phyloP scores from a whole-genome alignment of 2,797 vertebrate species.

The Gastrophryne carolinensis region DNA sequence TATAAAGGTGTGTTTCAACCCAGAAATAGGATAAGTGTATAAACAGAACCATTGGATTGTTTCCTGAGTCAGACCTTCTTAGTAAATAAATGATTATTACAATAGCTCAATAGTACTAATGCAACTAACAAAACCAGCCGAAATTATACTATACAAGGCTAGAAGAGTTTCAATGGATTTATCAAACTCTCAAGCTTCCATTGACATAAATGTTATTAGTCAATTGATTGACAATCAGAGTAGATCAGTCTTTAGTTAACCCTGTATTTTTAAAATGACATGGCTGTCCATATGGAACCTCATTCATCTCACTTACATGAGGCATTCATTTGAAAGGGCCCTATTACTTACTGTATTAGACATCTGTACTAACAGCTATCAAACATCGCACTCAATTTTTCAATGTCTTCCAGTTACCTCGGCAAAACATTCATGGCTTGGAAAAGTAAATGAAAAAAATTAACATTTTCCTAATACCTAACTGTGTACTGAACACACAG shows the following conservation, averaged over 20 bases:
- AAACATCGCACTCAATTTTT: slow-evolving; percentile 5
- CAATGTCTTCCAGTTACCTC: not conserved
- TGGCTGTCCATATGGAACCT: slow-evolving; percentile 19
- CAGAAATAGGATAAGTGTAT: too few species aligned
- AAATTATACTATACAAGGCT: too few species aligned
- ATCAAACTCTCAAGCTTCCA: too few species aligned
- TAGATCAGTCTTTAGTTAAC: slow-evolving; percentile 6
- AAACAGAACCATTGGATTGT: too few species aligned
- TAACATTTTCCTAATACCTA: not conserved
- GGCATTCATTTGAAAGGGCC: slow-evolving; percentile 21
- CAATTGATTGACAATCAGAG: slow-evolving; percentile 36
- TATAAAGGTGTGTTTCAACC: too few species aligned
- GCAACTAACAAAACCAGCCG: too few species aligned
- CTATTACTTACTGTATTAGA: slow-evolving; percentile 28
- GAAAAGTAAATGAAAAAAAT: not conserved
- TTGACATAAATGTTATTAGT: not conserved
- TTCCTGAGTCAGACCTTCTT: too few species aligned
- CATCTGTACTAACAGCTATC: slow-evolving; percentile 24
- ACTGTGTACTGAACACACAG: not conserved
- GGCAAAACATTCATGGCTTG: not conserved
- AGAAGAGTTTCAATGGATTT: too few species aligned
- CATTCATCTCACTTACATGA: slow-evolving; percentile 35
- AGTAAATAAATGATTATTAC: too few species aligned
- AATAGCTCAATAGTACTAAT: too few species aligned
- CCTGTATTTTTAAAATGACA: slow-evolving; percentile 4